These are phyloP conservation scores for Tinamus guttatus DNA, from an alignment of 2,113 vertebrate genomes.

Conservation along the genomic window DNA sequence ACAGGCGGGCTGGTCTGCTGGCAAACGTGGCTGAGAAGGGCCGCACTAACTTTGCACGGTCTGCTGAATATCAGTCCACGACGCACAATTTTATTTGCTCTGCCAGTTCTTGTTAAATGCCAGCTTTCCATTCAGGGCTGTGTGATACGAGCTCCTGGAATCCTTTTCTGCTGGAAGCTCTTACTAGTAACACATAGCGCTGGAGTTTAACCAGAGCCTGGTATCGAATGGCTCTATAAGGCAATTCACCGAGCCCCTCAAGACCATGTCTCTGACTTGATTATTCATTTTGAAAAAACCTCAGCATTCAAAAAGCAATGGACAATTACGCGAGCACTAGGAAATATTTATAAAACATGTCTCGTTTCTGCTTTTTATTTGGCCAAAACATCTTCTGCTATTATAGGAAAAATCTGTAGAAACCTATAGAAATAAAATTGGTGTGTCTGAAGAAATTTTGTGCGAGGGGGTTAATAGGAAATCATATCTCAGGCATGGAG, in stretches of 20 bases:
- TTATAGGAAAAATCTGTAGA: not conserved
- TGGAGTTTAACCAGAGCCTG: not conserved
- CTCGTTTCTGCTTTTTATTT: not conserved
- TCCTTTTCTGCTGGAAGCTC: not conserved
- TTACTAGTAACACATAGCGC: not conserved
- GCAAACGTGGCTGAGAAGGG: not conserved
- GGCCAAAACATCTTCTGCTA: not conserved
- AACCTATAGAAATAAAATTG: not conserved
- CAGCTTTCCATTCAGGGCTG: not conserved
- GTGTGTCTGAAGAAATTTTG: not conserved
- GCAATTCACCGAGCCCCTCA: not conserved
- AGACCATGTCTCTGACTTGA: not conserved
- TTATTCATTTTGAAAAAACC: not conserved
- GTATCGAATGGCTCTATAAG: not conserved
- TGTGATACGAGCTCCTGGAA: not conserved
- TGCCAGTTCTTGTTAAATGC: not conserved
- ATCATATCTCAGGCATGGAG: slow-evolving; percentile 28
- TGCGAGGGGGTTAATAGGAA: slow-evolving; percentile 60
- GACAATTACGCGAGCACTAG: not conserved
- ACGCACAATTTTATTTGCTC: rapidly evolving
- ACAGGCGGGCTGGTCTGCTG: rapidly evolving
- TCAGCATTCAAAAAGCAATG: not conserved
- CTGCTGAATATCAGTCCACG: not conserved
- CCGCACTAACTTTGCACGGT: rapidly evolving
- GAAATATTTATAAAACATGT: not conserved